Evolutionary conservation across 1,140 invertebrate species (phyloP), one percentile per base, ranked within the genome.

Genomic region (Dreissena polymorpha): DNA sequence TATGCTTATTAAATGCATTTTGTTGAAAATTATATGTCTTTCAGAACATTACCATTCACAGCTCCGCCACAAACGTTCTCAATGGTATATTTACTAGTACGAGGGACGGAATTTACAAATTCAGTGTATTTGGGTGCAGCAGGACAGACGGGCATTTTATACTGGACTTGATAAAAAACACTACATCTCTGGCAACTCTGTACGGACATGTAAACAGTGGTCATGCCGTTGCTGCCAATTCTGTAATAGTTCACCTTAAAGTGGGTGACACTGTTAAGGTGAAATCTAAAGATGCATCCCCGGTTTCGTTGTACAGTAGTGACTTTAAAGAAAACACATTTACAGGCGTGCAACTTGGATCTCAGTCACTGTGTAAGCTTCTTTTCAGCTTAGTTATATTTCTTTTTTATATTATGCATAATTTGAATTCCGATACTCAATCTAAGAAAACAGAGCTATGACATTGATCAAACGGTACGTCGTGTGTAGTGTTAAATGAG

Each of bases 61-160:
- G 21, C 10, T 2, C 57, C 2, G 57, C 57, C 2, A 60, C 57
- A 60, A 60, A 12, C 57, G 21, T 60, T n/a, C 16, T 2, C 16
- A 60, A 12, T n/a, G 57, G 57, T 8, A 50, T 65, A 14, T 81
- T 81, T 51, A 71, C 53, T 12, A 53, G 78, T 21, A 51, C 55
- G 12, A 16, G 14, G 6, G 60, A 64, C 16, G 78, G 78, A 51
- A n/a, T 81, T 21, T 81, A 81, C 70, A 73, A 81, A 18, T 73
- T 81, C 23, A 69, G 72, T 65, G 70, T 81, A 2, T 81, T 72
- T 29, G 51, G 53, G 13, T 39, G 65, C 10, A 81, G 68, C 10
- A 49, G 65, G 10, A 72, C 53, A 12, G 60, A 73, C 49, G 39
- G 21, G 8, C 49, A 21, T 53, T 6, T 81, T 7, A 65, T 64